Conservation (phyloP, 1,140 invertebrate species). For the Anoplolepis gracilipes region DNA sequence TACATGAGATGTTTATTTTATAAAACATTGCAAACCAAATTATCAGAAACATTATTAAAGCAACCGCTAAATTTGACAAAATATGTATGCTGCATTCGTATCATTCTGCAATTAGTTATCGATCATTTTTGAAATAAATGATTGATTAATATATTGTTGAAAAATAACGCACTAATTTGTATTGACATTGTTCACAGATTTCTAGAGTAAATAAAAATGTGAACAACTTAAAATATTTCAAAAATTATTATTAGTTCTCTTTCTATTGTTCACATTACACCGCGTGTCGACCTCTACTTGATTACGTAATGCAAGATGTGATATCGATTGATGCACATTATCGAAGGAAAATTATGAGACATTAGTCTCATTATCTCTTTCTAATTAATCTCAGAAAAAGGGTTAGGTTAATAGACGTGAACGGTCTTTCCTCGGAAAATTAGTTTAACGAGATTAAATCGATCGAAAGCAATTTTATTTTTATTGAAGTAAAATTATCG, state of each 20-base stretch:
- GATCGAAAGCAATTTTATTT: constrained; percentile 6
- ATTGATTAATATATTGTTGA: neutral
- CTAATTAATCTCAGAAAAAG: constrained; percentile 33
- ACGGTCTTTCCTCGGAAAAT: neutral
- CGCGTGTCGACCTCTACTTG: neutral
- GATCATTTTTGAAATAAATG: constrained; percentile 15
- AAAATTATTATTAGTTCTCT: neutral
- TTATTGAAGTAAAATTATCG: constrained; percentile 14
- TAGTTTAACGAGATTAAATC: constrained; percentile 33
- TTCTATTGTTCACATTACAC: neutral
- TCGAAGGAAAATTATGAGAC: neutral
- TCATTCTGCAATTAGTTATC: neutral
- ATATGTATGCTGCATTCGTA: neutral
- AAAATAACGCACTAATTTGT: neutral
- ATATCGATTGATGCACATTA: constrained; percentile 12
- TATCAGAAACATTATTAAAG: neutral
- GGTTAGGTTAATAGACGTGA: constrained; percentile 10
- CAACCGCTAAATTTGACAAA: neutral
- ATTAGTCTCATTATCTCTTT: constrained; percentile 22
- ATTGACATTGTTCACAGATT: neutral
- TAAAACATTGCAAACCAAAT: constrained; percentile 4
- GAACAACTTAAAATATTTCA: constrained; percentile 3
- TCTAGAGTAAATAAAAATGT: neutral
- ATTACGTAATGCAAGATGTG: constrained; percentile 17
- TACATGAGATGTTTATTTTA: constrained; percentile 8